Evolutionary conservation across 2,113 vertebrate species (phyloP), one percentile per base, ranked within the genome.

Genomic region (Chauna torquata): DNA sequence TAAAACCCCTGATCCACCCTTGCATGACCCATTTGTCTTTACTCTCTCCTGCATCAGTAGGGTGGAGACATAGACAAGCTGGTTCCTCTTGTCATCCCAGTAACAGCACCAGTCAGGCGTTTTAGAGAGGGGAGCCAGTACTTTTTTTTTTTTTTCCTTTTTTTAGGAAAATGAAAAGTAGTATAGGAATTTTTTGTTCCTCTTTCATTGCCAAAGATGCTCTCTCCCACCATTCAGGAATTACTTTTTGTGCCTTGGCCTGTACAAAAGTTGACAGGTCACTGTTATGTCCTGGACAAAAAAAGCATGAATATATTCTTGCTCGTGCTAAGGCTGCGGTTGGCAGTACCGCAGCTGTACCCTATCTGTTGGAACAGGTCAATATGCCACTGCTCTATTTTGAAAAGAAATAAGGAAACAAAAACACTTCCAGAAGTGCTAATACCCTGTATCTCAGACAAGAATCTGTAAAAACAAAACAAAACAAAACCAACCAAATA

Each of bases 21-120:
- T 89, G 74, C 70, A 52, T 96, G 96, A 95, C 91, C 96, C 84
- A 87, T 91, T 96, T 96, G 78, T 75, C 82, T 96, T 92, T 94
- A 87, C 84, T 92, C 81, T 96, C 80, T 95, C 81, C 91, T 87
- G 62, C 84, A 77, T 91, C 45, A 44, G 61, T 74, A 92, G 75
- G 62, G 62, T 95, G 86, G 92, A 91, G 91, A 68, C 82, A 72
- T 3, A 64, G 91, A 70, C 54, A 82, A 44, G 81, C 89, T 88
- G 81, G 91, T 89, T 95, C 45, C 75, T 94, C 78, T 77, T 58
- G 61, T 59, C 64, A n/a, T 92, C 57, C 61, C 52, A 90, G 2
- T 69, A 91, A n/a, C 72, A 94, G 92, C 80, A 68, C 45, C 61
- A 93, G 57, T 17, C 47, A 84, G 80, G 50, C 71, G 50, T 89